Base-by-base conservation (phyloP, 2,888 invertebrate species). In the Leucozona laternaria region DNA sequence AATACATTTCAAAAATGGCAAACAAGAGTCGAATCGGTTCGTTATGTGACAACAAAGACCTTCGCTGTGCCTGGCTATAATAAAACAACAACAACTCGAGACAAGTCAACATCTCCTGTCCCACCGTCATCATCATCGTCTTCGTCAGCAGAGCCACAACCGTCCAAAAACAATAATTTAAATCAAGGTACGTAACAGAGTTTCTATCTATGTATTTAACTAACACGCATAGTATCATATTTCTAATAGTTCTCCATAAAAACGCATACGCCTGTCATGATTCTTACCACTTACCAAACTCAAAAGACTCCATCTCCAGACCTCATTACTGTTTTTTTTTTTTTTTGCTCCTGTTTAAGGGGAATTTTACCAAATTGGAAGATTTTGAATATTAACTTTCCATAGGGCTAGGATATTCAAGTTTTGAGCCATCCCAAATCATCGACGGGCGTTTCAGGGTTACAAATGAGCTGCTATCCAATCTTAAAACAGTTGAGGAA, bases 1-100 rank as follows among this genome's bases (percentile, higher is more conserved):
- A 92, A 92, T 88, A 91, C 92, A 58, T 92, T 91, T 79, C 92
- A 93, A 86, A 93, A 92, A 89, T 93, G 92, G 93, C 92, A 93
- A 85, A 92, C 92, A 20, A 93, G 92, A 25, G 89, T 92, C 4
- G 92, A 92, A 86, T 92, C 92, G 37, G 90, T 92, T 71, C 92
- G 92, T 83, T 92, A 91, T 89, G 91, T 92, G 79, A 91, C 91
- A 89, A 91, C 90, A 77, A 92, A 92, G 88, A 91, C 92, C 22
- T 88, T 91, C 25, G 89, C 91, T 86, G 89, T 90, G 45, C 90
- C 90, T 53, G 91, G 91, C 79, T 83, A 66, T 53, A 72, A 73
- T 3, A 77, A 72, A 60, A 55, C 68, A 85, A 71, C 70, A 64
- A 34, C 34, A 58, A 40, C 48, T 10, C 8, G 58, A 81, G 80